phyloP scores from a whole-genome alignment of 2,797 vertebrate genomes.

The Propithecus perrieri region DNA sequence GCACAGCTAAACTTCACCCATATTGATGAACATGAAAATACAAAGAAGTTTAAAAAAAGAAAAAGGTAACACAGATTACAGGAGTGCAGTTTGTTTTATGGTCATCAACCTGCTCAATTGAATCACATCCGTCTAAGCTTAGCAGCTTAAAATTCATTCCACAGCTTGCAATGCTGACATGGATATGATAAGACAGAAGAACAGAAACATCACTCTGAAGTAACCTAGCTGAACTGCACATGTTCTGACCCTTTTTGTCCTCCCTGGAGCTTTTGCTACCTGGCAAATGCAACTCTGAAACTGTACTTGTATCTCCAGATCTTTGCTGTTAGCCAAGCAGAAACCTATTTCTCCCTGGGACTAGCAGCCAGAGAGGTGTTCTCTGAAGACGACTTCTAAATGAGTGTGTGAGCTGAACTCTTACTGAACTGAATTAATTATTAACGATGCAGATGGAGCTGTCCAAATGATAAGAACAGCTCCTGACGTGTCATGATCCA shows the following conservation, averaged over 20 bases:
- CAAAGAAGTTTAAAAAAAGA: conserved; percentile 56
- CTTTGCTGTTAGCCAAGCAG: conserved; percentile 94
- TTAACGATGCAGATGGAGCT: conserved; percentile 99
- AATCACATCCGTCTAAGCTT: conserved; percentile 87
- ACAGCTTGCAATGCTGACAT: conserved; percentile 95
- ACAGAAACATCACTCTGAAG: conserved; percentile 93
- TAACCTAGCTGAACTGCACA: conserved; percentile 92
- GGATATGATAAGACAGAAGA: conserved; percentile 98
- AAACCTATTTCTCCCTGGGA: conserved; percentile 93
- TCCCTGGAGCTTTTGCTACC: conserved; percentile 92
- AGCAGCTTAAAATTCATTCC: conserved; percentile 90
- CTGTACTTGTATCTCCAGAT: conserved; percentile 90
- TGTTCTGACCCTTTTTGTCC: conserved; percentile 92
- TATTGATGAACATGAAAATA: conserved; percentile 21
- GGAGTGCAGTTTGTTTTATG: conserved; percentile 84
- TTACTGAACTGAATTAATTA: conserved; percentile 99
- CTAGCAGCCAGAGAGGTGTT: conserved; percentile 85
- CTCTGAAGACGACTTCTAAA: conserved; percentile 93
- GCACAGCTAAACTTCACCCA: neutral
- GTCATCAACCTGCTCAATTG: conserved; percentile 88
- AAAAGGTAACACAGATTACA: conserved; percentile 73
- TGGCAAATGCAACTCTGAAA: conserved; percentile 88
- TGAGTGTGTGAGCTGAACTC: conserved; percentile 95
- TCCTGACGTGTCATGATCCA: conserved; percentile 98
- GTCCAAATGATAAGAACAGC: conserved; percentile 97